Base-by-base conservation (phyloP, 64 coral and sea anemone genomes). In the Montipora foliosa region DNA sequence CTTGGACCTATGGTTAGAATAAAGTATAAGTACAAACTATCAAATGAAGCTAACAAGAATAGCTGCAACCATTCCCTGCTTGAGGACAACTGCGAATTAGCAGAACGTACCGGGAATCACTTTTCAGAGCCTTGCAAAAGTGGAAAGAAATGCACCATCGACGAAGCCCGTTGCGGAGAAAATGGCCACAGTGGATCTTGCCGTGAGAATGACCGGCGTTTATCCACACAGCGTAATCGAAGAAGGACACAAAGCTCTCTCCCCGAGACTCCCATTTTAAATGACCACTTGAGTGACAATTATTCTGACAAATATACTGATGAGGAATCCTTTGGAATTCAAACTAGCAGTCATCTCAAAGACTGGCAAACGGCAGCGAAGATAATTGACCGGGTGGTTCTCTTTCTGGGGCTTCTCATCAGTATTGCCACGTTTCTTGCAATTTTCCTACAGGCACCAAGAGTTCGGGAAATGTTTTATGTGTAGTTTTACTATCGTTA, bases 371-470 rank as follows among this genome's bases (percentile, higher is more conserved):
- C 49, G 19, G 96, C 96, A 2, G 93, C 96, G 22, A 90, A 88
- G 51, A 95, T 98, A 5, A 66, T 98, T 76, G 96, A 98, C 59
- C 92, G 96, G n/a, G 61, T 94, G 44, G 78, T 95, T 46, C 84
- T 98, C 0, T 2, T 98, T 13, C 52, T 98, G 29, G 96, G 91
- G 11, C n/a, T 92, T 11, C 8, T 98, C 47, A 68, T 98, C 44
- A 95, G 93, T 70, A 10, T 95, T 47, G 17, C 66, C 15, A 95
- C 96, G 0, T 91, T 98, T 57, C 74, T 55, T 44, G 77, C 78
- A 14, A 98, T 98, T 84, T 98, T 98, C 59, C n/a, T 98, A 51
- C 96, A 98, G 83, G 93, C 96, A 14, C 96, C 96, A 45, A 88
- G 96, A 87, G 93, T 98, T 12, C 68, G 68, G 25, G 89, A 76